Evolutionary conservation across 30 jellyfish, hydroid and myxozoan genomes (phyloP).

Genomic region (Aurelia aurita): DNA sequence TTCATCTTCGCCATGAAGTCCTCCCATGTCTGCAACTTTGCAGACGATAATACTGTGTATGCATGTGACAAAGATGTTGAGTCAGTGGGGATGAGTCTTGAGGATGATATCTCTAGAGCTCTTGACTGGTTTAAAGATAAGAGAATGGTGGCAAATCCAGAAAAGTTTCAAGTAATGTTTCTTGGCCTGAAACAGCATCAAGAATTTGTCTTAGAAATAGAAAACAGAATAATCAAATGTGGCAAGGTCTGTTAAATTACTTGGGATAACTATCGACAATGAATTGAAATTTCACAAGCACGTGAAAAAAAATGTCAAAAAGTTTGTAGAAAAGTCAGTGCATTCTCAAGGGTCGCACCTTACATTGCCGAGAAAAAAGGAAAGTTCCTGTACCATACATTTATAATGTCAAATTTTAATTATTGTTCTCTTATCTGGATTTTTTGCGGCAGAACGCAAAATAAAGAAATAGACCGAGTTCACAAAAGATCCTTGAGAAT

Average conservation of each 20-base stretch:
- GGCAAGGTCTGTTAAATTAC: constrained; percentile 10
- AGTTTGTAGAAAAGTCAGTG: too few species aligned
- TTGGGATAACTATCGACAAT: constrained; percentile 62
- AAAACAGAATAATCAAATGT: too few species aligned
- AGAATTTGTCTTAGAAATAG: too few species aligned
- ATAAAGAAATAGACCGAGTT: too few species aligned
- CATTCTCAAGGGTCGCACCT: constrained; percentile 48
- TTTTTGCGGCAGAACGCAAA: constrained; percentile 25
- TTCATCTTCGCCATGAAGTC: constrained; percentile 19
- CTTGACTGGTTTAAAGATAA: too few species aligned
- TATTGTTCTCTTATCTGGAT: constrained; percentile 68
- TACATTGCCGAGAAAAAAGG: constrained; percentile 19
- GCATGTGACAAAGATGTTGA: not conserved
- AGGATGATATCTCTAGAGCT: too few species aligned
- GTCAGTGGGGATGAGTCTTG: not conserved
- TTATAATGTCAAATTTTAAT: too few species aligned
- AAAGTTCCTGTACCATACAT: constrained; percentile 20
- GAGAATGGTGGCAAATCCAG: too few species aligned
- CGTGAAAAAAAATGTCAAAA: constrained; percentile 34
- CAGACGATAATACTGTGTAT: constrained; percentile 32
- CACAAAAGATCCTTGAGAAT: too few species aligned
- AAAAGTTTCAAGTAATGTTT: too few species aligned
- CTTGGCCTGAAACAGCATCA: too few species aligned
- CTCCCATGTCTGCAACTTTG: constrained; percentile 45
- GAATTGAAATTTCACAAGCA: too few species aligned